Evolutionary conservation across 2,888 invertebrate species (phyloP).

Genomic region (Bembecia ichneumoniformis): DNA sequence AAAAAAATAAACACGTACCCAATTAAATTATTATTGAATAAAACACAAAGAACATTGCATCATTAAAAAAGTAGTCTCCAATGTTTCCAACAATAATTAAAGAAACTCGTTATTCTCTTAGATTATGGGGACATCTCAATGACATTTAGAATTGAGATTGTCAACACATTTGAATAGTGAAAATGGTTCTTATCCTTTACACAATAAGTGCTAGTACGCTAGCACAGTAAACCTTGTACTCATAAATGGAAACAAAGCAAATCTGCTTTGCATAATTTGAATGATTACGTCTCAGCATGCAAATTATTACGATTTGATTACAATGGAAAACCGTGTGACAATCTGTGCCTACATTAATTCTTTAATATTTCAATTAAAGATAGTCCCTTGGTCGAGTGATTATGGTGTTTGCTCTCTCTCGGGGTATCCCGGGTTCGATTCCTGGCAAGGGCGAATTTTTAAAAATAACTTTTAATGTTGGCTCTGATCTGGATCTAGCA

Average conservation of each 20-base stretch:
- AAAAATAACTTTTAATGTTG: too few relatives aligned
- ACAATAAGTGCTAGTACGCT: background rate
- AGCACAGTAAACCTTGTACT: constrained; percentile 3
- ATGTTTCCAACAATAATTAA: background rate
- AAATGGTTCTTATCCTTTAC: background rate
- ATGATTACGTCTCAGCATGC: constrained; percentile 37
- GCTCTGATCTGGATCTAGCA: too few relatives aligned
- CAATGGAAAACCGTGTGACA: constrained; percentile 48
- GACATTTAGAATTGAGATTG: constrained; percentile 12
- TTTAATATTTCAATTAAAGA: too few relatives aligned
- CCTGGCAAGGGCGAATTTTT: too few relatives aligned
- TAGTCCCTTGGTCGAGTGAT: too few relatives aligned
- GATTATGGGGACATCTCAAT: constrained; percentile 12
- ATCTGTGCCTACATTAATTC: constrained; percentile 2
- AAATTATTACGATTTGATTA: constrained; percentile 55
- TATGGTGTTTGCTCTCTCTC: too few relatives aligned
- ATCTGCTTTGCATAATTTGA: constrained; percentile 36
- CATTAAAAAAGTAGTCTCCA: too few relatives aligned
- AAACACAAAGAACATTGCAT: too few relatives aligned
- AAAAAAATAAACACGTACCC: too few relatives aligned
- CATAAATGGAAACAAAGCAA: constrained; percentile 8
- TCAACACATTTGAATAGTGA: background rate
- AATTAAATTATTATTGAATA: too few relatives aligned
- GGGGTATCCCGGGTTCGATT: too few relatives aligned
- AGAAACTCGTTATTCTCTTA: background rate